A percentile compares a stretch with the other conserved stretches of the same genome.
These are phyloP conservation scores for Thera britannica DNA, from an alignment of 2,888 invertebrate genomes.

Conservation along the genomic window DNA sequence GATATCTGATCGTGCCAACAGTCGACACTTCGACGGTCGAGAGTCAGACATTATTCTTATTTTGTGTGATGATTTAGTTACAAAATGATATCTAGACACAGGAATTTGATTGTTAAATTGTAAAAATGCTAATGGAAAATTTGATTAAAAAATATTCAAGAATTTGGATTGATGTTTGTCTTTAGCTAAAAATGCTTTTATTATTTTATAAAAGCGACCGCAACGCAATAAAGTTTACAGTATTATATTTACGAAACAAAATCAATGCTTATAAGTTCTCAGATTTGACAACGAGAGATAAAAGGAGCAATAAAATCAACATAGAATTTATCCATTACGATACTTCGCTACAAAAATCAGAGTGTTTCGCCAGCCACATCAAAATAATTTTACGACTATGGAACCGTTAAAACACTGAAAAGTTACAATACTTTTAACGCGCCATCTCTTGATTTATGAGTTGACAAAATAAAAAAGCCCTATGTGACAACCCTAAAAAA, in stretches of 20 bases:
- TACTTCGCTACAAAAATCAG: constrained; percentile 43
- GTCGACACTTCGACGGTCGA: not conserved
- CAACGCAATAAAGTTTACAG: not conserved
- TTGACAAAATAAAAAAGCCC: constrained; percentile 49
- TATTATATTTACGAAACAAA: constrained; percentile 29
- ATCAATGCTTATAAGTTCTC: constrained; percentile 36
- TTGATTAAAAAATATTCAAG: no score
- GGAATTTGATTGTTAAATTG: no score
- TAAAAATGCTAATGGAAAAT: no score
- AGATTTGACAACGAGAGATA: constrained; percentile 44
- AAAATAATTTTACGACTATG: constrained; percentile 51
- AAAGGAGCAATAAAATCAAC: constrained; percentile 40
- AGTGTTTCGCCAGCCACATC: constrained; percentile 52
- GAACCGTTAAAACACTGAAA: constrained; percentile 49
- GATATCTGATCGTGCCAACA: constrained; percentile 15
- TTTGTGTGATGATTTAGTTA: not conserved
- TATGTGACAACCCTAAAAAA: no score
- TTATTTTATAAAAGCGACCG: no score
- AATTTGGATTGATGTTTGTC: no score
- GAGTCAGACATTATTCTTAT: not conserved
- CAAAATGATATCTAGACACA: not conserved
- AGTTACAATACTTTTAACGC: constrained; percentile 56
- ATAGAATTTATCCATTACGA: constrained; percentile 39
- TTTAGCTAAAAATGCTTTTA: no score
- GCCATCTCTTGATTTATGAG: constrained; percentile 57